Percentiles rank a stretch among this genome's conserved stretches.
Conservation (phyloP, 2,888 invertebrate genomes). For the Noctua janthina region DNA sequence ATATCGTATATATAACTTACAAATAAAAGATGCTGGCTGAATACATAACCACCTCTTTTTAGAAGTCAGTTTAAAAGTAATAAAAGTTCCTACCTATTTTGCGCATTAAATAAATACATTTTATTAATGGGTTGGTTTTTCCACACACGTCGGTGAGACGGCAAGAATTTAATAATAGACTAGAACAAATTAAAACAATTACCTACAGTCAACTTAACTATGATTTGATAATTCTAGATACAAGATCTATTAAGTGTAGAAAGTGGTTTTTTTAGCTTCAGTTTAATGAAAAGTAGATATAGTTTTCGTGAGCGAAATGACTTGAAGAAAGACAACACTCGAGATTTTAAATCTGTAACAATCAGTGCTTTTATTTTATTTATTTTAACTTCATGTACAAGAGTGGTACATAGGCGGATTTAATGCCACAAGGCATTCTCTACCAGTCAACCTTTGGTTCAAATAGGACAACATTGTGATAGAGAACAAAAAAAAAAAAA, state of each 20-base stretch:
- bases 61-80: neutral
- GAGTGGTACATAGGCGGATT: no score
- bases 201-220: neutral
- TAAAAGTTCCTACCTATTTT: neutral
- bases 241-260: neutral
- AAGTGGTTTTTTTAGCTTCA: neutral
- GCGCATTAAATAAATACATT: conserved; percentile 1
- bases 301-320: neutral
- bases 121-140: conserved; percentile 27
- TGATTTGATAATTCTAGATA: neutral
- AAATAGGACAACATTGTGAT: no score
- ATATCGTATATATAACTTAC: neutral
- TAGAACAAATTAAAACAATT: conserved; percentile 30
- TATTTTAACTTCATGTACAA: no score
- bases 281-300: neutral
- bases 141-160: conserved; percentile 12
- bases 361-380: no score
- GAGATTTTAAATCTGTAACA: no score
- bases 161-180: conserved; percentile 21
- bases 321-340: no score
- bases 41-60: no score
- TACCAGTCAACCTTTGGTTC: no score
- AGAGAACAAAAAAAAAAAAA: no score
- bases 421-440: no score
- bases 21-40: no score